These are phyloP conservation scores for Ips nitidus DNA, from an alignment of 1,140 invertebrate species.

Conservation along the genomic window DNA sequence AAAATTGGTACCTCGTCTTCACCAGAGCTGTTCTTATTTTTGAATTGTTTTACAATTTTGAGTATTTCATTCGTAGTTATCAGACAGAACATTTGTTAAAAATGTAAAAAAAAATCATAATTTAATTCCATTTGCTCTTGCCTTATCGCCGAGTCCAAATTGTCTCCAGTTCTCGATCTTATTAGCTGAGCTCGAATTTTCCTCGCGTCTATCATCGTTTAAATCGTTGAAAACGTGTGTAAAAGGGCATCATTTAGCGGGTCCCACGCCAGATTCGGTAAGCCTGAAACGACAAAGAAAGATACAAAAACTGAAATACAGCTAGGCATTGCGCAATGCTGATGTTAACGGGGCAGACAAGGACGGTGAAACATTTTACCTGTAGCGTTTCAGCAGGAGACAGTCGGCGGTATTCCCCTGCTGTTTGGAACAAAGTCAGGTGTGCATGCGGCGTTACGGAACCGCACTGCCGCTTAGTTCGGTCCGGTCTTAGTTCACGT, in stretches of 20 bases:
- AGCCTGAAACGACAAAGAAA: constrained; percentile 7
- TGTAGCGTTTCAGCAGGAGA: constrained; percentile 38
- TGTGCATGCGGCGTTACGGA: constrained; percentile 21
- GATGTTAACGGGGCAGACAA: constrained; percentile 11
- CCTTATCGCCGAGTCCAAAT: too few relatives aligned
- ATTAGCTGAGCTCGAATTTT: too few relatives aligned
- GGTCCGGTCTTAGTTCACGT: constrained; percentile 8
- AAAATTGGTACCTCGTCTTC: too few relatives aligned
- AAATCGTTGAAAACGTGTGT: too few relatives aligned
- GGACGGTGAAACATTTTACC: constrained; percentile 33
- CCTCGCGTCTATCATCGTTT: too few relatives aligned
- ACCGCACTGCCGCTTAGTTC: constrained; percentile 6
- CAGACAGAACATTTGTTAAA: too few relatives aligned
- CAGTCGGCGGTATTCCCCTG: constrained; percentile 33
- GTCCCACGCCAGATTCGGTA: not conserved
- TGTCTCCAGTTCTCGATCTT: too few relatives aligned
- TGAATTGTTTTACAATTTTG: too few relatives aligned
- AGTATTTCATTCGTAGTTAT: too few relatives aligned
- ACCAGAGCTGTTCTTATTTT: too few relatives aligned
- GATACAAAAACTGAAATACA: not conserved
- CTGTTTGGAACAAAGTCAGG: constrained; percentile 33
- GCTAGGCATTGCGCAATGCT: constrained; percentile 11
- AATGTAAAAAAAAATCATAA: too few relatives aligned
- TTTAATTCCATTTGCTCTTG: too few relatives aligned
- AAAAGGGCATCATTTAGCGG: constrained; percentile 1